A percentile compares a stretch with the other conserved stretches of the same genome.
Conservation (phyloP, 2,888 invertebrate species). For the Ferrisia virgata region DNA sequence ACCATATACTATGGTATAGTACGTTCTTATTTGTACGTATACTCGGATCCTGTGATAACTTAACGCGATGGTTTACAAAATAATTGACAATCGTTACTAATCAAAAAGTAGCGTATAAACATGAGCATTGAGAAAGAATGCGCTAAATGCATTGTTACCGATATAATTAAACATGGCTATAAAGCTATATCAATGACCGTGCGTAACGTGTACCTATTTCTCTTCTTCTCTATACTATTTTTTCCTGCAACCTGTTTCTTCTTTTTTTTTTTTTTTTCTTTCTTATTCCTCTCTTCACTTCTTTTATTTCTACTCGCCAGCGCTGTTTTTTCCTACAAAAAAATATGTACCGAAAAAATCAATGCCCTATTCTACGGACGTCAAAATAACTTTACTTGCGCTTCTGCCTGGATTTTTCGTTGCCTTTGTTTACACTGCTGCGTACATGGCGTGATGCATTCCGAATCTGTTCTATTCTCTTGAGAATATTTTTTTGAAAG, state of each 20-base stretch:
- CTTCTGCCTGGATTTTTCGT: not conserved
- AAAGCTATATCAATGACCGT: slow-evolving; percentile 7
- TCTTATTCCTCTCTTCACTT: not conserved
- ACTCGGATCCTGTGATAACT: not conserved
- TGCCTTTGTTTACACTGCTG: slow-evolving; percentile 28
- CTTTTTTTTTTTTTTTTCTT: not conserved
- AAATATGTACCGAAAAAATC: not conserved
- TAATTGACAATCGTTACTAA: slow-evolving; percentile 33
- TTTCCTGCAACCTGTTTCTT: not conserved
- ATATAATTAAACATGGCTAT: slow-evolving; percentile 20
- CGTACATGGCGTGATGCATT: not conserved
- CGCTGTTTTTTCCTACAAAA: too few species aligned
- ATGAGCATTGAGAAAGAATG: slow-evolving; percentile 1
- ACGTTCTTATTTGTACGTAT: too few species aligned
- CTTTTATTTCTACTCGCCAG: not conserved
- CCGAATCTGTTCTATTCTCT: not conserved
- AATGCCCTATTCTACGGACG: not conserved
- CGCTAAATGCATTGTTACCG: slow-evolving; percentile 23
- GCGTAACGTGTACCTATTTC: not conserved
- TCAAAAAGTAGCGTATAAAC: slow-evolving; percentile 25
- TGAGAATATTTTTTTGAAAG: slow-evolving; percentile 25
- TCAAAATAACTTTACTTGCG: not conserved
- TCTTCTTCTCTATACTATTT: not conserved
- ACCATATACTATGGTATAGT: not conserved
- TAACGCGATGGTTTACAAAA: not conserved